These are phyloP conservation scores for Cotesia vestalis DNA, from an alignment of 1,140 invertebrate genomes.

Conservation along the genomic window DNA sequence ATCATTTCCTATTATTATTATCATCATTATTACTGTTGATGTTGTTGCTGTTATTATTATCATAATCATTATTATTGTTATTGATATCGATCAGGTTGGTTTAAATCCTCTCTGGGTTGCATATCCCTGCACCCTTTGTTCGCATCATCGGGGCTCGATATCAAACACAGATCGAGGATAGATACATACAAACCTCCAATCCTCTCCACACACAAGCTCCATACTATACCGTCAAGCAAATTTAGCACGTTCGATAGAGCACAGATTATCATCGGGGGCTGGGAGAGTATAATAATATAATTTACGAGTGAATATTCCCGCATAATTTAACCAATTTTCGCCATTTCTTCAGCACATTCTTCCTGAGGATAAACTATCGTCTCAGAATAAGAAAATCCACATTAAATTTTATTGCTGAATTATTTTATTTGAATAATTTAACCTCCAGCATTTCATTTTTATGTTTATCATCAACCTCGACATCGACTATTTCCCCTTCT, in stretches of 20 bases:
- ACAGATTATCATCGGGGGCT: constrained; percentile 33
- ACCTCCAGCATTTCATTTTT: not conserved
- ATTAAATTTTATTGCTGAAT: constrained; percentile 6
- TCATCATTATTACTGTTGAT: constrained; percentile 43
- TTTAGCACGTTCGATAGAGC: constrained; percentile 40
- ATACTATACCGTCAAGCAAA: constrained; percentile 27
- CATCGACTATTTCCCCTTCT: no score
- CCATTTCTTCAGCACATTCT: not conserved
- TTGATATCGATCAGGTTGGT: constrained; percentile 53
- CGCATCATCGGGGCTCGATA: constrained; percentile 16
- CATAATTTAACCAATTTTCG: constrained; percentile 27
- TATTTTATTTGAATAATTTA: constrained; percentile 5
- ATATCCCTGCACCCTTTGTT: constrained; percentile 6
- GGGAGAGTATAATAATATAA: constrained; percentile 27
- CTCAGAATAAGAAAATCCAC: constrained; percentile 1
- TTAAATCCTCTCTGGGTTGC: not conserved
- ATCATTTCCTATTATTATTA: constrained; percentile 62
- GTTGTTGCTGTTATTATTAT: constrained; percentile 54
- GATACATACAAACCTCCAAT: not conserved
- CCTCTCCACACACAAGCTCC: not conserved
- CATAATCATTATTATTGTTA: constrained; percentile 53
- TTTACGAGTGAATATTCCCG: constrained; percentile 16
- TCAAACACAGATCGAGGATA: constrained; percentile 38
- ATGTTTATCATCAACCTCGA: not conserved
- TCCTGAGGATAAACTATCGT: not conserved